Evolutionary conservation across 2,888 invertebrate species (phyloP), one percentile per base, ranked within the genome.

Genomic region (Watsonalla cultraria): DNA sequence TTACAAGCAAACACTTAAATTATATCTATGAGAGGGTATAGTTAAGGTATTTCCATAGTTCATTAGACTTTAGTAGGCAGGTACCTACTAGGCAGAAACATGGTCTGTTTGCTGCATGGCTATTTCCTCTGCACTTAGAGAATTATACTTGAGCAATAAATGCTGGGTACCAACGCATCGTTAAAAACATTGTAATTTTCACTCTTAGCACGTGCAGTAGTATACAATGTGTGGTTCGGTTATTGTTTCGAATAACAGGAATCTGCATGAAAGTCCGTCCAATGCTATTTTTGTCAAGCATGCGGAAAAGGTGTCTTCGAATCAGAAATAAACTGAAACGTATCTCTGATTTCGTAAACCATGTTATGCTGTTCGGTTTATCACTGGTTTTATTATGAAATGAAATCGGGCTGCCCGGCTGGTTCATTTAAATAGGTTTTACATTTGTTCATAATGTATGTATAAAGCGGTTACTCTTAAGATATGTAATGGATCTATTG

Each of bases 151-250:
- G 45, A 56, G 63, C 62, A 69, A 69, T 78, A 79, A 78, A 76
- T 67, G 62, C 57, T 57, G 61, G 35, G 35, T 35, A 7, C 35
- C 35, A 60, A 66, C 62, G 68, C 66, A 64, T 74, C 78, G 72
- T 81, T 75, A 78, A 76, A 76, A 75, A 82, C 78, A 76, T 68
- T 77, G 78, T 83, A 79, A 74, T 77, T 74, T 67, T 62, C 65
- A 56, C 60, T 47, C 24, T 64, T 64, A 67, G 67, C 61, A 61
- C 64, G 61, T 66, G 64, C 64, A 76, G 68, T 64, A 59, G 56
- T 64, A 69, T 66, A 74, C 75, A 76, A 68, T 71, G 68, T 70
- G 67, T 57, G 72, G 68, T 65, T 68, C 71, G 74, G 78, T 76
- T 77, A 76, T 73, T 70, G 60, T 60, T 66, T 59, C 64, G 51